A percentile compares a stretch with the other conserved stretches of the same genome.
These are phyloP conservation scores for Parascotia fuliginaria DNA, from an alignment of 2,888 invertebrate species.

Conservation along the genomic window DNA sequence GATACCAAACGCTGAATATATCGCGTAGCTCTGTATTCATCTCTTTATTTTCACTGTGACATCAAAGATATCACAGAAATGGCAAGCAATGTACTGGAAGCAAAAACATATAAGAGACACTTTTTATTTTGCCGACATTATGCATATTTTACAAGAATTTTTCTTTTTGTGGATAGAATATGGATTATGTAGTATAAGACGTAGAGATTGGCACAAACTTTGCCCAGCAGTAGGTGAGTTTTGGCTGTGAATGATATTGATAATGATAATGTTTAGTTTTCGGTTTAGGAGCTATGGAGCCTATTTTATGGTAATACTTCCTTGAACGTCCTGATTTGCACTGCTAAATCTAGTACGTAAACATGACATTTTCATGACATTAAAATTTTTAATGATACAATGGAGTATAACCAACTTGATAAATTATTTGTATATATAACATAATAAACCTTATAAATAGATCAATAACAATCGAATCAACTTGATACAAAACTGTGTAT, in stretches of 20 bases:
- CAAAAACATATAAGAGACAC: not conserved
- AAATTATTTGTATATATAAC: slow-evolving; percentile 14
- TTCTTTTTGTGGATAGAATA: no score
- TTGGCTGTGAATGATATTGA: no score
- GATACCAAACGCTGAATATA: not conserved
- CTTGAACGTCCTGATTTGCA: no score
- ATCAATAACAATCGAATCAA: slow-evolving; percentile 46
- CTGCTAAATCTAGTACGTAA: no score
- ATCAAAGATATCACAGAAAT: not conserved
- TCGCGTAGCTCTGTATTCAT: not conserved
- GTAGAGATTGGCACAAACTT: not conserved
- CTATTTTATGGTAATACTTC: no score
- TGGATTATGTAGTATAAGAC: no score
- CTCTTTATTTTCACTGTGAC: not conserved
- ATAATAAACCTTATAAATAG: slow-evolving; percentile 15
- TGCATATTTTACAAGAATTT: not conserved
- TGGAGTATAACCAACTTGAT: no score
- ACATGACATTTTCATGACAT: no score
- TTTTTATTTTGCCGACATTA: not conserved
- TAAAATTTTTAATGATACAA: no score
- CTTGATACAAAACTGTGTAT: slow-evolving; percentile 39
- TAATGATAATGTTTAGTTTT: no score
- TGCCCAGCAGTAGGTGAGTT: no score
- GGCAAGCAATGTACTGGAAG: not conserved
- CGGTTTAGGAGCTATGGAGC: no score